phyloP scores from a whole-genome alignment of 2,113 vertebrate species.

The Chunga burmeisteri region DNA sequence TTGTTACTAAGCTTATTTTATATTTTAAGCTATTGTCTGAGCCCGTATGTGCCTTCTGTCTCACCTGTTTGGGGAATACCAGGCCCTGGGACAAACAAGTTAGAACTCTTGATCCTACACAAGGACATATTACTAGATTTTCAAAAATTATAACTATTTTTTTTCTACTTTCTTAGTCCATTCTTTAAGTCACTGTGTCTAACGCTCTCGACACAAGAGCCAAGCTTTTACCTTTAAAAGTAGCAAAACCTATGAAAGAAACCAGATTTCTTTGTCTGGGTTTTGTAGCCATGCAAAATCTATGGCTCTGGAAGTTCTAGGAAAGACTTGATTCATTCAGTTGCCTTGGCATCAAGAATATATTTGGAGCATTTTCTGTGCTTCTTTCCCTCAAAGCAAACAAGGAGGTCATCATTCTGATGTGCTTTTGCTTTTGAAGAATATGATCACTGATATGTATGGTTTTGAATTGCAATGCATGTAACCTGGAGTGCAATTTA shows the following conservation, averaged over 20 bases:
- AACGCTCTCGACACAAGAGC: rapidly evolving
- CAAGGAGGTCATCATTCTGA: neutral
- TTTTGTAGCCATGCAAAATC: neutral
- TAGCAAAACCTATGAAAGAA: neutral
- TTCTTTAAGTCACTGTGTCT: neutral
- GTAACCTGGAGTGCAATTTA: neutral
- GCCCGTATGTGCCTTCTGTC: neutral
- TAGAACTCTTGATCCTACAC: neutral
- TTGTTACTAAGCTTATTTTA: neutral
- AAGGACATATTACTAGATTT: neutral
- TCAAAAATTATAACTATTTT: neutral
- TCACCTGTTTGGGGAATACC: neutral
- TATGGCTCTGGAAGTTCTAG: neutral
- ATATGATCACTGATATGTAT: neutral
- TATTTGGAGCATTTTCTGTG: neutral
- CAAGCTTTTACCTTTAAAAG: neutral
- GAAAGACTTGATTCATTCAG: neutral
- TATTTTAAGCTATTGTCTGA: neutral
- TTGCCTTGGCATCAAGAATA: neutral
- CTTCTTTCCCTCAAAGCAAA: neutral
- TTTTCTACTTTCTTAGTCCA: neutral
- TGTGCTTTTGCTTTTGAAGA: neutral
- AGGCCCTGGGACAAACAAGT: neutral
- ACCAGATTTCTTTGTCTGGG: neutral
- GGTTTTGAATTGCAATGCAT: neutral